Evolutionary conservation across 1,140 invertebrate species (phyloP).

Genomic region (Plodia interpunctella): DNA sequence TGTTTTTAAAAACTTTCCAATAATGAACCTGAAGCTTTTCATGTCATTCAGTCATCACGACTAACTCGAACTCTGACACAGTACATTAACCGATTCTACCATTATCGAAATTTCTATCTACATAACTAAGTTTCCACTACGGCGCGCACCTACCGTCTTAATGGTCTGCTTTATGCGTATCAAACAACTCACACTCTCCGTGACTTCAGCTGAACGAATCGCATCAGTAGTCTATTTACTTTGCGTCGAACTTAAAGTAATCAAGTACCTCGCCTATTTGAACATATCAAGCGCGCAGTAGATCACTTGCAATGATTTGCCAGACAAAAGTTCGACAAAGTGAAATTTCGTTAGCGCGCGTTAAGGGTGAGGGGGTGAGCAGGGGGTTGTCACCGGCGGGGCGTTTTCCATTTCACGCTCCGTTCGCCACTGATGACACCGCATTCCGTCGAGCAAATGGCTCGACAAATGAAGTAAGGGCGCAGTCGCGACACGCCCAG

Average conservation of each 20-base stretch:
- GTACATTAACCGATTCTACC: background rate
- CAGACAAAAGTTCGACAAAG: conserved; percentile 30
- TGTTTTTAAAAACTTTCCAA: no score
- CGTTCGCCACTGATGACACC: conserved; percentile 69
- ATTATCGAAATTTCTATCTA: conserved; percentile 2
- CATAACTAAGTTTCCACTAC: conserved; percentile 13
- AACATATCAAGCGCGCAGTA: conserved; percentile 30
- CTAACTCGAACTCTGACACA: background rate
- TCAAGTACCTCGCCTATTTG: conserved; percentile 33
- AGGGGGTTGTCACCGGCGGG: conserved; percentile 50
- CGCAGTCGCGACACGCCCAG: conserved; percentile 60
- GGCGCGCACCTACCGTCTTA: conserved; percentile 10
- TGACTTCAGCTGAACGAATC: conserved; percentile 22
- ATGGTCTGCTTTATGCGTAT: conserved; percentile 20
- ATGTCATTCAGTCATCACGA: background rate
- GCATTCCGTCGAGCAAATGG: conserved; percentile 71
- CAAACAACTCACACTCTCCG: conserved; percentile 14
- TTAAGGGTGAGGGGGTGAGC: conserved; percentile 34
- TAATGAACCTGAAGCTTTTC: background rate
- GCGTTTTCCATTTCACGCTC: conserved; percentile 75
- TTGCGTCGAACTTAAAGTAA: conserved; percentile 26
- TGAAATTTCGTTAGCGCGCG: conserved; percentile 64
- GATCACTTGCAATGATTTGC: conserved; percentile 20
- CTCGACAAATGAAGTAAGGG: conserved; percentile 70
- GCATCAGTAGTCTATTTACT: conserved; percentile 24